phyloP scores from a whole-genome alignment of 2,113 vertebrate genomes.

The Chaenogobius annularis region DNA sequence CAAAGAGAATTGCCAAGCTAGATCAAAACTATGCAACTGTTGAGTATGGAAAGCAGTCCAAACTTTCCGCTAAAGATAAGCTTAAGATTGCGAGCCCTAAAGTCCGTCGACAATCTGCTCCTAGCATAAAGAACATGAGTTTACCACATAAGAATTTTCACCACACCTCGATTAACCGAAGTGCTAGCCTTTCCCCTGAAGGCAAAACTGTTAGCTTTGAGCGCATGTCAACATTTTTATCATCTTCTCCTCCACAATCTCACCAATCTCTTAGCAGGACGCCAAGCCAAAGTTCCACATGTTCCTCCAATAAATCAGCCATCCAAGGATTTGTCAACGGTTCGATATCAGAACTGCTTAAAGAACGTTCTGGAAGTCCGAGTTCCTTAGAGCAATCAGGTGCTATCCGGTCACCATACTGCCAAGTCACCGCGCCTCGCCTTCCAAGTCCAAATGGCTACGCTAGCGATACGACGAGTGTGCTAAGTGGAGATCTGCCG shows the following conservation, averaged over 20 bases:
- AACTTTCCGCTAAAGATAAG: constrained; percentile 88
- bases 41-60: constrained; percentile 76
- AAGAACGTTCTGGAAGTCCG: constrained; percentile 65
- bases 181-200: constrained; percentile 83
- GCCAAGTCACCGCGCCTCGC: constrained; percentile 89
- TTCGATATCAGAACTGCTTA: constrained; percentile 86
- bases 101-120: constrained; percentile 83
- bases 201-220: constrained; percentile 82
- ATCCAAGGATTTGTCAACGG: constrained; percentile 84
- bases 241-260: constrained; percentile 81
- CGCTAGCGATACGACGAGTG: constrained; percentile 93
- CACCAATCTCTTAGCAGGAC: constrained; percentile 87
- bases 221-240: constrained; percentile 47
- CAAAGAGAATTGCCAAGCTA: constrained; percentile 78
- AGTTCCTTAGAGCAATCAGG: constrained; percentile 40
- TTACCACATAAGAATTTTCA: constrained; percentile 86
- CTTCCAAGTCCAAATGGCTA: constrained; percentile 90
- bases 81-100: constrained; percentile 88
- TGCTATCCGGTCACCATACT: constrained; percentile 90
- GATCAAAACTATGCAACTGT: constrained; percentile 51
- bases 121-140: constrained; percentile 86
- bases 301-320: constrained; percentile 80
- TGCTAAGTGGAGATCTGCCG: constrained; percentile 93
- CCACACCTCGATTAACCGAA: constrained; percentile 84
- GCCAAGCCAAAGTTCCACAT: constrained; percentile 75